Percentiles rank a stretch among this genome's conserved stretches.
These are phyloP conservation scores for Scomber japonicus DNA, from an alignment of 2,113 vertebrate species.

Conservation along the genomic window DNA sequence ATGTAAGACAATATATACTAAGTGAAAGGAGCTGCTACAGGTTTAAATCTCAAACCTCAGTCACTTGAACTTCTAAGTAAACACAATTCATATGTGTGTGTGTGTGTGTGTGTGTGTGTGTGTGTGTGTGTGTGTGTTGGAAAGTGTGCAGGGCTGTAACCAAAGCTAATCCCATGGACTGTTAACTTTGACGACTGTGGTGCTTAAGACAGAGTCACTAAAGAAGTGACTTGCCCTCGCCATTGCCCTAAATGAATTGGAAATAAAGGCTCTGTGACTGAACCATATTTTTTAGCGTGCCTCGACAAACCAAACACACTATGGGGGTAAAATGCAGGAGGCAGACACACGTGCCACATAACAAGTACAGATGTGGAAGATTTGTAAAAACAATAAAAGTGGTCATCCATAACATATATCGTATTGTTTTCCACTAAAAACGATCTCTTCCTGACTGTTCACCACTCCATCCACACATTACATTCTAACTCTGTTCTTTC, in stretches of 20 bases:
- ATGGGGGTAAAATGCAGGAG: background rate
- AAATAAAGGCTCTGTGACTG: conserved; percentile 16
- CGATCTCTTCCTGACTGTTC: background rate
- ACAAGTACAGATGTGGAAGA: background rate
- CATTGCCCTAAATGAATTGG: background rate
- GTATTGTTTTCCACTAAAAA: background rate
- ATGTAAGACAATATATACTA: too few species aligned
- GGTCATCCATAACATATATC: background rate
- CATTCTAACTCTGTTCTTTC: background rate
- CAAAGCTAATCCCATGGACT: conserved; percentile 42
- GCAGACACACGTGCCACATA: background rate
- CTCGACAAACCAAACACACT: background rate
- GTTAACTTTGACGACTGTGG: conserved; percentile 49
- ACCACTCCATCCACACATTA: background rate
- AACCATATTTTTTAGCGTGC: background rate
- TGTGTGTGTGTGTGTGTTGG: background rate
- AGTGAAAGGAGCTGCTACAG: too few species aligned
- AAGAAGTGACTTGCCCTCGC: background rate
- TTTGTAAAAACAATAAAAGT: background rate
- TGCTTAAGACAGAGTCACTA: conserved; percentile 30
- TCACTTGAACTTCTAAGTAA: background rate
- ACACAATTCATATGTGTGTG: conserved; percentile 10
- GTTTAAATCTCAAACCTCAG: background rate
- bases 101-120: background rate
- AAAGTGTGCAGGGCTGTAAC: conserved; percentile 10